Evolutionary conservation across 2,113 vertebrate species (phyloP).

Genomic region (Piaya cayana): DNA sequence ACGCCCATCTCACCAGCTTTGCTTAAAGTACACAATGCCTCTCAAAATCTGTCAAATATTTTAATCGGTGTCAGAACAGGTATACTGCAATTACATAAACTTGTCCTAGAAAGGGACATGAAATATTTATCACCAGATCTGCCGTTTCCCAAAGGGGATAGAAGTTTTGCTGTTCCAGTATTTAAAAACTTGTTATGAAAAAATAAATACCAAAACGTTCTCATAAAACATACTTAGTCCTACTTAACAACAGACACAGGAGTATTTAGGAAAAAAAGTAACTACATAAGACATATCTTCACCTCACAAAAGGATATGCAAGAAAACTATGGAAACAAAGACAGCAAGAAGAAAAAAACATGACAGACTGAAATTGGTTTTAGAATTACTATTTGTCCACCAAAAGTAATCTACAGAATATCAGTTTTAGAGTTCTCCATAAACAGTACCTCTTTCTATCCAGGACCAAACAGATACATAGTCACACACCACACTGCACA

Average conservation of each 20-base stretch:
- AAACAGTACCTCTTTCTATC: neutral
- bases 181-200: neutral
- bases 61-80: neutral
- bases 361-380: neutral
- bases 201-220: neutral
- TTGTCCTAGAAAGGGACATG: neutral
- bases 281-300: neutral
- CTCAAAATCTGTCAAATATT: neutral
- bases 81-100: neutral
- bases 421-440: neutral
- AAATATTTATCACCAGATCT: neutral
- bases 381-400: neutral
- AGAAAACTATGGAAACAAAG: neutral
- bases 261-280: neutral
- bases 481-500: fast-evolving
- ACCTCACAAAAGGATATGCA: neutral
- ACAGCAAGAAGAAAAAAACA: neutral
- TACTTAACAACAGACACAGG: neutral
- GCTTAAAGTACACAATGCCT: neutral
- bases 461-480: neutral
- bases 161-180: neutral
- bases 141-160: neutral
- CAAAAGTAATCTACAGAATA: neutral
- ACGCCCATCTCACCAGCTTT: neutral
- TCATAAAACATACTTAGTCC: neutral